phyloP scores from a whole-genome alignment of 2,888 invertebrate species.

The Fabriciana adippe region DNA sequence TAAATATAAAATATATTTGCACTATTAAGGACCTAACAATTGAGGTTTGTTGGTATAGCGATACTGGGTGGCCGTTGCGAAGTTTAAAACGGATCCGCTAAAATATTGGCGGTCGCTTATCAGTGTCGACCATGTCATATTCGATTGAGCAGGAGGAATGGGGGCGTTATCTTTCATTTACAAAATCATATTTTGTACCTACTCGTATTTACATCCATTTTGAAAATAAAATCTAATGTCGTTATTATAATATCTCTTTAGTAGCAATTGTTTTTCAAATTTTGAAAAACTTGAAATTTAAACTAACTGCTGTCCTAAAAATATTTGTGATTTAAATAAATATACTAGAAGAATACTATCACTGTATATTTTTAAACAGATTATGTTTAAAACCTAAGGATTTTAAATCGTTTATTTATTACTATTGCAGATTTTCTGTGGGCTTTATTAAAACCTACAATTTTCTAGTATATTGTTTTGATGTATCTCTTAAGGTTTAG shows the following conservation, averaged over 20 bases:
- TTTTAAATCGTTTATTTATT: no score
- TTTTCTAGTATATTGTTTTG: no score
- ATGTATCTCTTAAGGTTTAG: no score
- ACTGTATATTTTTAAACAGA: no score
- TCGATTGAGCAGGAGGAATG: conserved; percentile 49
- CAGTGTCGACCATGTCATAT: conserved; percentile 53
- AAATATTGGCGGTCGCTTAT: conserved; percentile 50
- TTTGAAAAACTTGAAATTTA: neutral
- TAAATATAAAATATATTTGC: neutral
- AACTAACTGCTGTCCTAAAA: no score
- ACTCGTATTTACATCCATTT: conserved; percentile 1
- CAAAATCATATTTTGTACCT: conserved; percentile 18
- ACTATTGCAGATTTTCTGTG: no score
- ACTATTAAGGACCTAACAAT: neutral
- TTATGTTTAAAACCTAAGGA: no score
- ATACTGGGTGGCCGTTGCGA: conserved; percentile 4
- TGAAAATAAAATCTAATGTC: neutral
- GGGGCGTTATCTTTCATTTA: conserved; percentile 61
- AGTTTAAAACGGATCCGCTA: conserved; percentile 29
- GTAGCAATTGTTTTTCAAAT: neutral
- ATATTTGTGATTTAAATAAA: no score
- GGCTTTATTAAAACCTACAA: no score
- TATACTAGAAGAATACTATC: no score
- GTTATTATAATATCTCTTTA: neutral
- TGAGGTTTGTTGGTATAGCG: neutral